These are phyloP conservation scores for Dallia pectoralis DNA, from an alignment of 2,797 vertebrate species.

Conservation along the genomic window DNA sequence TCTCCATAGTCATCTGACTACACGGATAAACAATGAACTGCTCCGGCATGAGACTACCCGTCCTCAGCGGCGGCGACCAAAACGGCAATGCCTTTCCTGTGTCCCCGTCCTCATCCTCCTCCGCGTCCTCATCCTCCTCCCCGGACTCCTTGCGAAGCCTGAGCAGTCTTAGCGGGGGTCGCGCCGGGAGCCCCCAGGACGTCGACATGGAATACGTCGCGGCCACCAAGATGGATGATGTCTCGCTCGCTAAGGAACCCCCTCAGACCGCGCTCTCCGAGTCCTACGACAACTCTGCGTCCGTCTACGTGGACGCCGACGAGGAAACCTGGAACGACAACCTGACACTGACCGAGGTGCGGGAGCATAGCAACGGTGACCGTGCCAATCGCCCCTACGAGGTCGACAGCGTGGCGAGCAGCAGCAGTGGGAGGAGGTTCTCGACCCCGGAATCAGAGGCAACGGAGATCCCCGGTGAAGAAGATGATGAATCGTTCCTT, in stretches of 20 bases:
- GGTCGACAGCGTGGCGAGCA: constrained; percentile 16
- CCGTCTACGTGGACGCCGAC: constrained; percentile 67
- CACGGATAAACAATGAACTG: constrained; percentile 7
- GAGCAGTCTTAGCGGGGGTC: constrained; percentile 45
- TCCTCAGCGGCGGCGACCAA: constrained; percentile 68
- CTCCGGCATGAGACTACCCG: constrained; percentile 60
- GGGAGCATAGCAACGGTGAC: constrained; percentile 9
- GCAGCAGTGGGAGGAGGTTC: constrained; percentile 14
- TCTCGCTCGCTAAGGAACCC: constrained; percentile 10
- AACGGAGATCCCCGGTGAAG: constrained; percentile 55
- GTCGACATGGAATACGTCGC: constrained; percentile 66
- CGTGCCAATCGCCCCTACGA: neutral
- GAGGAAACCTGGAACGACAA: constrained; percentile 50
- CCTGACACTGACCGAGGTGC: constrained; percentile 36
- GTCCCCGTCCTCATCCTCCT: constrained; percentile 56
- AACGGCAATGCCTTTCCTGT: constrained; percentile 70
- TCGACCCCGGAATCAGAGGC: constrained; percentile 46
- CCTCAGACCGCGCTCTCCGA: constrained; percentile 26
- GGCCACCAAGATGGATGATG: constrained; percentile 1
- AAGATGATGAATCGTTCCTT: constrained; percentile 56
- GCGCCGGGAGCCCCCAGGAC: constrained; percentile 56
- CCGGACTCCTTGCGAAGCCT: constrained; percentile 60
- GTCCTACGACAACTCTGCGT: constrained; percentile 63
- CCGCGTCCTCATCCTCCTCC: constrained; percentile 49
- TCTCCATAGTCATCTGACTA: neutral